phyloP scores from a whole-genome alignment of 2,113 vertebrate species.

The Phalacrocorax carbo region DNA sequence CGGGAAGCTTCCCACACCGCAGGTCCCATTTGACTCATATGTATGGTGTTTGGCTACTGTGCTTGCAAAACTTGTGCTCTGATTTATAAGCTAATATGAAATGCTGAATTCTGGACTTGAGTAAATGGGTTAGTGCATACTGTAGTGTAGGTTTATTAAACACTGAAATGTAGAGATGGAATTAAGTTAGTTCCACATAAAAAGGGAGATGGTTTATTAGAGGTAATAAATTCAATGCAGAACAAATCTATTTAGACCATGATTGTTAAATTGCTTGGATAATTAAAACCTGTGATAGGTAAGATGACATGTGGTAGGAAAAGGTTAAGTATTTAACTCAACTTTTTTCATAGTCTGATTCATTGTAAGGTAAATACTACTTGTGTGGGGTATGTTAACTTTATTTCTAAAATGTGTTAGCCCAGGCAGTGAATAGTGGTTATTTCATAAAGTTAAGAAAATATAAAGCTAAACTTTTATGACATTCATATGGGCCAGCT shows the following conservation, averaged over 20 bases:
- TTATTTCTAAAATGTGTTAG: conserved; percentile 27
- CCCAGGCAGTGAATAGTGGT: not conserved
- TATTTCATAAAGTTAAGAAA: conserved; percentile 32
- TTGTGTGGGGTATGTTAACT: not conserved
- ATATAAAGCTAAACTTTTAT: conserved; percentile 23
- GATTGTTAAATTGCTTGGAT: not conserved
- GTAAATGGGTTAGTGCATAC: not conserved
- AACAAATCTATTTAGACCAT: not conserved
- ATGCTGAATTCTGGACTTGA: not conserved
- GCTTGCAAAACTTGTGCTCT: not conserved
- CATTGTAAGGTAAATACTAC: conserved; percentile 6
- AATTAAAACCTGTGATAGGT: conserved; percentile 9
- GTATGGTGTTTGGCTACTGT: not conserved
- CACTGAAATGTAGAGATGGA: not conserved
- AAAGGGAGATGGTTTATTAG: not conserved
- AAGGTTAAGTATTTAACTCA: conserved; percentile 3
- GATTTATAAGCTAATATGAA: not conserved
- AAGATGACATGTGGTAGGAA: not conserved
- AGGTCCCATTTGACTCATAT: not conserved
- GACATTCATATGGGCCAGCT: not conserved
- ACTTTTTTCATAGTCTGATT: not conserved
- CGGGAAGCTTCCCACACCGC: not conserved
- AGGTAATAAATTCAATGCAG: not conserved
- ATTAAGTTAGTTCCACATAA: not conserved
- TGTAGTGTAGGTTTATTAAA: not conserved